phyloP scores from a whole-genome alignment of 2,888 invertebrate species.

The Amaurobius ferox region DNA sequence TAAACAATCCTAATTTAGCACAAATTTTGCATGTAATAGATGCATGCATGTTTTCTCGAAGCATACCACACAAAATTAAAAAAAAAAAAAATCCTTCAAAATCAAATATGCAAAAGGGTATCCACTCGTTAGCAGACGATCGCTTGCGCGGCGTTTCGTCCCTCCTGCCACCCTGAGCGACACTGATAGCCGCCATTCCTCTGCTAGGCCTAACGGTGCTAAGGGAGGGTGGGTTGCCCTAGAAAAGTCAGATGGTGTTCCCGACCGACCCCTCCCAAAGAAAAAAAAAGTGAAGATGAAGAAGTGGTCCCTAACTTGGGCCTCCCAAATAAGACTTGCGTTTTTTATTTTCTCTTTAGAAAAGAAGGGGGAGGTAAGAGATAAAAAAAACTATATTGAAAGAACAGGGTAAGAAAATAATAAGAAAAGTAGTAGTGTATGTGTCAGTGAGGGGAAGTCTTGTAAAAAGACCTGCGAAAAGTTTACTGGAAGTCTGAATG shows the following conservation, averaged over 20 bases:
- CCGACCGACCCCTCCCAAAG: constrained; percentile 6
- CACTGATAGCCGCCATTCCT: constrained; percentile 10
- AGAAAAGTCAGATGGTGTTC: constrained; percentile 44
- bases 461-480: constrained; percentile 15
- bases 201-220: constrained; percentile 38
- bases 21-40: not conserved
- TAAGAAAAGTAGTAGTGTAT: constrained; percentile 8
- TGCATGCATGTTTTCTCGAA: not conserved
- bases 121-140: constrained; percentile 23
- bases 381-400: constrained; percentile 2
- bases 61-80: not conserved
- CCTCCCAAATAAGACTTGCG: not conserved
- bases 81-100: not conserved
- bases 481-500: constrained; percentile 17
- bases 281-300: not conserved
- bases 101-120: not conserved
- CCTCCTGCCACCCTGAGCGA: not conserved
- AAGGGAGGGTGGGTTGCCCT: constrained; percentile 25
- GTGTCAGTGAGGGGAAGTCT: constrained; percentile 29
- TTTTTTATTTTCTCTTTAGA: not conserved
- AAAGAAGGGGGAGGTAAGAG: not conserved
- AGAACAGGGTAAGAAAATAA: constrained; percentile 32
- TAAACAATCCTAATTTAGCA: constrained; percentile 14
- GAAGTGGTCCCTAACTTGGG: constrained; percentile 26
- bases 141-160: not conserved